Evolutionary conservation across 2,797 vertebrate genomes (phyloP).

Genomic region (Premnoplex brunnescens): DNA sequence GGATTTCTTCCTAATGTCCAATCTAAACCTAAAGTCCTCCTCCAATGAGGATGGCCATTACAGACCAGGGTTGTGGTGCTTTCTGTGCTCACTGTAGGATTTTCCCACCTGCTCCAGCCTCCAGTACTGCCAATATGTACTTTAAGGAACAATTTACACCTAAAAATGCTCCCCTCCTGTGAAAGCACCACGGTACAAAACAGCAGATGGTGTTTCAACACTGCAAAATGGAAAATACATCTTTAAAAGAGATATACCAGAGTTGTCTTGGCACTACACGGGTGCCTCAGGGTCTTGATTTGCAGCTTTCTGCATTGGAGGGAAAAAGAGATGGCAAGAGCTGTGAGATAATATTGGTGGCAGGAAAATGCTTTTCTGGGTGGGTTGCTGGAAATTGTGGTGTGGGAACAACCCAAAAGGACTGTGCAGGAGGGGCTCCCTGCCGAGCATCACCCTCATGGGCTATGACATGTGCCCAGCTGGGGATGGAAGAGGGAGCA

Average conservation of each 20-base stretch:
- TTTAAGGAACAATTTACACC: conserved; percentile 19
- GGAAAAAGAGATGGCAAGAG: not conserved
- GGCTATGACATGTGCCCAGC: rapidly evolving
- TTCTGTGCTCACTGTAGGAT: not conserved
- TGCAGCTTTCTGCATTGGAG: not conserved
- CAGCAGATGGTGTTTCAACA: conserved; percentile 56
- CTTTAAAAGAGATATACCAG: not conserved
- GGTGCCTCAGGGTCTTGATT: not conserved
- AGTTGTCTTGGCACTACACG: rapidly evolving
- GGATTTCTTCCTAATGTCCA: not conserved
- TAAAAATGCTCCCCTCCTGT: not conserved
- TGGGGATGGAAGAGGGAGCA: not conserved
- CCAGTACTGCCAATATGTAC: not conserved
- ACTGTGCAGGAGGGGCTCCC: not conserved
- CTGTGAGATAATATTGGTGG: not conserved
- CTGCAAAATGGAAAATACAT: not conserved
- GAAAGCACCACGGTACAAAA: not conserved
- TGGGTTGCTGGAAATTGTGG: rapidly evolving
- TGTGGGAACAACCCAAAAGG: not conserved
- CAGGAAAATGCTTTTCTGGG: not conserved
- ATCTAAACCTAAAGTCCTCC: not conserved
- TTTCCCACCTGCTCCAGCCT: not conserved
- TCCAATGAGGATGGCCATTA: not conserved
- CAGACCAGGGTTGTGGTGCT: not conserved
- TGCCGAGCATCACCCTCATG: not conserved